phyloP scores from a whole-genome alignment of 2,113 vertebrate species.

The Ivindomyrus marchei region DNA sequence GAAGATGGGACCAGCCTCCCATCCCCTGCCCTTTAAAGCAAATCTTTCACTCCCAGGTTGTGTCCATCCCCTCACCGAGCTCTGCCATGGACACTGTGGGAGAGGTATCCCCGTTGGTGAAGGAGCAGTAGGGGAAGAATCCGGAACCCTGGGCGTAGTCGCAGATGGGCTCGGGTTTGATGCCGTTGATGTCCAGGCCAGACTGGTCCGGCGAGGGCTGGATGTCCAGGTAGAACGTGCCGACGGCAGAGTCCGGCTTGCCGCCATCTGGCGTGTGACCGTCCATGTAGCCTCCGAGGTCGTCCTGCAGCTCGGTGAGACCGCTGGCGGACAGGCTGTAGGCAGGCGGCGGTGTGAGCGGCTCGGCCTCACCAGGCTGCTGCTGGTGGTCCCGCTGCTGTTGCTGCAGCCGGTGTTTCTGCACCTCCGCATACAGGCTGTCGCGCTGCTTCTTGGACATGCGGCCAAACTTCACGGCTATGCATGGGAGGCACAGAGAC shows the following conservation, averaged over 20 bases:
- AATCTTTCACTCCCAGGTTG: conserved; percentile 14
- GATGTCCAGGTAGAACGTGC: conserved; percentile 86
- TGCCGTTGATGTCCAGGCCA: conserved; percentile 85
- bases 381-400: conserved; percentile 72
- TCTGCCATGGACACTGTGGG: conserved; percentile 79
- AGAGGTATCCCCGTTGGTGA: conserved; percentile 78
- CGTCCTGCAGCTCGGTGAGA: conserved; percentile 77
- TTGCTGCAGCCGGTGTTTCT: conserved; percentile 84
- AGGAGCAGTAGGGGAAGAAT: conserved; percentile 86
- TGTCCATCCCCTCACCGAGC: conserved; percentile 64
- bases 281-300: conserved; percentile 76
- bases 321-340: conserved; percentile 76
- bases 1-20: neutral
- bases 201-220: conserved; percentile 93
- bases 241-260: conserved; percentile 78
- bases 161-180: conserved; percentile 87
- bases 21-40: neutral
- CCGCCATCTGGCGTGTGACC: conserved; percentile 73
- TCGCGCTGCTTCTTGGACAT: conserved; percentile 94
- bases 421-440: conserved; percentile 85
- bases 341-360: conserved; percentile 65
- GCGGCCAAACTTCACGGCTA: conserved; percentile 91
- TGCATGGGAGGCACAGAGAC: conserved; percentile 15
- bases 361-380: conserved; percentile 75
- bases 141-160: conserved; percentile 75